Percentiles rank a stretch among this genome's conserved stretches.
Evolutionary conservation across 1,140 invertebrate genomes (phyloP).

Genomic region (Platorchestia sp.): DNA sequence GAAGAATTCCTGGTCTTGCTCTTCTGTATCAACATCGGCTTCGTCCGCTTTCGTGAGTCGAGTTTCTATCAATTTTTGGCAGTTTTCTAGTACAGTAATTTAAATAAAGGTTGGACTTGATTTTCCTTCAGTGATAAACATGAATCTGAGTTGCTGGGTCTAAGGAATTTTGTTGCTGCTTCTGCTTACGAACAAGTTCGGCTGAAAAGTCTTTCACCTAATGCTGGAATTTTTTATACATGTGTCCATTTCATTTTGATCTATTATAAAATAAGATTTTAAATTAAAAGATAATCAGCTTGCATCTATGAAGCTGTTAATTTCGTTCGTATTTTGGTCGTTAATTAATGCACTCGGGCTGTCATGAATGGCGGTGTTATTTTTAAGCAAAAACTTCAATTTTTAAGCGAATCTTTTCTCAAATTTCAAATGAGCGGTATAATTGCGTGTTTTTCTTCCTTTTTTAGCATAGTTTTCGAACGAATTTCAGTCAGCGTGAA

Average conservation of each 20-base stretch:
- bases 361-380: no score
- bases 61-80: background rate
- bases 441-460: no score
- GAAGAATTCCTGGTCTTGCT: background rate
- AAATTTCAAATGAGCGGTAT: no score
- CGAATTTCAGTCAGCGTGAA: no score
- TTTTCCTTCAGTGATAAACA: background rate
- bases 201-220: background rate
- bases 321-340: no score
- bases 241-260: background rate
- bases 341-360: no score
- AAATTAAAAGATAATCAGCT: background rate
- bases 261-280: background rate
- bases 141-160: background rate
- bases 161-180: background rate
- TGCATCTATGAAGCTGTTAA: background rate
- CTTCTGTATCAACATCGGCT: background rate
- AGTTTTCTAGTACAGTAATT: background rate
- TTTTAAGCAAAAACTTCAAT: no score
- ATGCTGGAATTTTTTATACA: background rate
- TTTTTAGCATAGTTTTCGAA: no score
- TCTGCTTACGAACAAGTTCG: background rate
- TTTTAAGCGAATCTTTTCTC: no score
- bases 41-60: conserved; percentile 9
- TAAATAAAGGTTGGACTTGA: background rate